Evolutionary conservation across 2,797 vertebrate species (phyloP), one percentile per base, ranked within the genome.

Genomic region (Micrastur ruficollis): DNA sequence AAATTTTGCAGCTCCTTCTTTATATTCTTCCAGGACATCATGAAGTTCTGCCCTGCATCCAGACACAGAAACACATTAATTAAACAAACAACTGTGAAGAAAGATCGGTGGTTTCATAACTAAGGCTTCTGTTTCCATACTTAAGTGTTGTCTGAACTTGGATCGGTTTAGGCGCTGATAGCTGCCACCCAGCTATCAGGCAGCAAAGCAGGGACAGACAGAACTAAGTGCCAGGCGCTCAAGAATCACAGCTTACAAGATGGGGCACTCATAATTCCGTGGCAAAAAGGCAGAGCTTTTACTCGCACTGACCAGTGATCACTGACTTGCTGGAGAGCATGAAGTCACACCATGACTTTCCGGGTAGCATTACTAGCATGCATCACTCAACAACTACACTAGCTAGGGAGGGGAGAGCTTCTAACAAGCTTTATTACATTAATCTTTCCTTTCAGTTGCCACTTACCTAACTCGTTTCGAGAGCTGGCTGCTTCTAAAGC

Each of bases 1-100:
- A 98, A 99, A 99, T 93, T 98, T 99, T 65, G 97, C 98, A 96
- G 99, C 98, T 97, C 99, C 99, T 92, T 98, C 98, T 92, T 99
- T 99, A 96, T 98, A 99, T 67, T 99, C 99, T 95, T 99, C 98
- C 97, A 99, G 95, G 44, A 99, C 98, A 3, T 99, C 99, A 65
- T 99, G 98, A 93, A 99, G 98, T 89, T 99, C 99, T 96, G 98
- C 99, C 93, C 99, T 99, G 90, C 67, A 96, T 87, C 26, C 76
- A 97, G 94, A 97, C 6, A 96, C 1, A 95, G 78, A 86, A 90
- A 80, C 17, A 94, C 6, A n/a, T 93, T 65, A 94, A 66, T 16
- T 11, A 81, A 66, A 36, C 31, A 91, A 56, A 73, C 12, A 76
- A 44, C 27, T 16, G 5, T 31, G 22, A 90, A 42, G 38, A 73